Evolutionary conservation across 2,113 vertebrate species (phyloP), one percentile per base, ranked within the genome.

Genomic region (Cynocephalus volans): DNA sequence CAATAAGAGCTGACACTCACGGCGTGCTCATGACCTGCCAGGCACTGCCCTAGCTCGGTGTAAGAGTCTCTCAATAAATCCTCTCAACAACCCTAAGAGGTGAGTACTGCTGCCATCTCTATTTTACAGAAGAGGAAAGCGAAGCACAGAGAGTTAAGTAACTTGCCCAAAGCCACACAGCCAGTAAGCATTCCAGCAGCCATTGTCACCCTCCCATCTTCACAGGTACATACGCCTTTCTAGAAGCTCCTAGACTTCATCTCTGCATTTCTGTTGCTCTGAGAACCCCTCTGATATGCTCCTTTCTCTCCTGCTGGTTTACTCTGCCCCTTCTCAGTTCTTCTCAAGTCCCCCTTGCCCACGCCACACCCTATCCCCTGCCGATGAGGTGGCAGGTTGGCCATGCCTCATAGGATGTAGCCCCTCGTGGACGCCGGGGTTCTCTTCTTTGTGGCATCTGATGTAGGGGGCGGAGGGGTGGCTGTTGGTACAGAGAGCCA

Each of bases 201-300:
- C n/a, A 23, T 28, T 15, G 6, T 14, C 31, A n/a, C 28, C 33
- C 48, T 48, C 50, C 41, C 1, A 0, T 7, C 36, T 11, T 45
- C 19, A 15, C 50, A 26, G 69, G 76, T 5, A 3, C 36, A n/a
- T 0, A 1, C 3, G 18, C 7, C n/a, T 64, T 24, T 31, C 45
- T 5, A 28, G 88, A 69, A 52, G 65, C 24, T 67, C 60, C 90
- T 3, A 1, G 21, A 33, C 10, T 18, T 28, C 10, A 19, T 5
- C 48, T 23, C 67, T 45, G 23, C 45, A 17, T 6, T 17, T 31
- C 52, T 8, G 1, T n/a, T 23, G 58, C 58, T 48, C 65, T 65
- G 0, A 0, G 45, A 19, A 52, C 48, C 50, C 13, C 0, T 26
- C 28, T 28, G 17, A 9, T 31, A 17, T 0, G 0, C 54, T 31